Conservation (phyloP, 2,888 invertebrate genomes). For the Morinoia aosen region DNA sequence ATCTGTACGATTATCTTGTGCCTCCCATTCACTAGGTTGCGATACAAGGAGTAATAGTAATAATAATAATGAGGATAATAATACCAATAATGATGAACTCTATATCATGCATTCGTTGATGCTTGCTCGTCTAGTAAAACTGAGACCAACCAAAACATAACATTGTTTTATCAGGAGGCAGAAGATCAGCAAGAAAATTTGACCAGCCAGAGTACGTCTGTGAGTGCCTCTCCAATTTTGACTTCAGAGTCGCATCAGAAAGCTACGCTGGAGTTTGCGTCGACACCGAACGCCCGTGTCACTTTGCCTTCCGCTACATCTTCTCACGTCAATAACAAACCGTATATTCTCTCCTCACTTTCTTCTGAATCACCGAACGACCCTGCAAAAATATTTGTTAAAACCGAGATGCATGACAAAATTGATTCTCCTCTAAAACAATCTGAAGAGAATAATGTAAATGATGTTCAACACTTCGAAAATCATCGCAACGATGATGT, state of each 20-base stretch:
- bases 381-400: background rate
- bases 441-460: background rate
- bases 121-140: slow-evolving; percentile 58
- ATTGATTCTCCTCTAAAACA: background rate
- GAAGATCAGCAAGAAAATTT: slow-evolving; percentile 65
- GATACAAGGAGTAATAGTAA: background rate
- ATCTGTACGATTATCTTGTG: background rate
- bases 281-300: slow-evolving; percentile 48
- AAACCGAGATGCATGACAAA: background rate
- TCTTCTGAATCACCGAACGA: slow-evolving; percentile 54
- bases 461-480: background rate
- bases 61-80: slow-evolving; percentile 16
- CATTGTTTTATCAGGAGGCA: slow-evolving; percentile 67
- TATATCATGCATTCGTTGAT: slow-evolving; percentile 35
- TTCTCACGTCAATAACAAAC: slow-evolving; percentile 58
- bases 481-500: background rate
- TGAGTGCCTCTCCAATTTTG: background rate
- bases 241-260: background rate
- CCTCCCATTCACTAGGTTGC: background rate
- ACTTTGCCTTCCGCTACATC: slow-evolving; percentile 54
- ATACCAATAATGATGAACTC: slow-evolving; percentile 9
- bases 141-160: slow-evolving; percentile 67
- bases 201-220: slow-evolving; percentile 56
- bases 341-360: slow-evolving; percentile 56
- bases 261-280: background rate